A percentile compares a stretch with the other conserved stretches of the same genome.
Evolutionary conservation across 2,113 vertebrate genomes (phyloP).

Genomic region (Leuciscus idus): DNA sequence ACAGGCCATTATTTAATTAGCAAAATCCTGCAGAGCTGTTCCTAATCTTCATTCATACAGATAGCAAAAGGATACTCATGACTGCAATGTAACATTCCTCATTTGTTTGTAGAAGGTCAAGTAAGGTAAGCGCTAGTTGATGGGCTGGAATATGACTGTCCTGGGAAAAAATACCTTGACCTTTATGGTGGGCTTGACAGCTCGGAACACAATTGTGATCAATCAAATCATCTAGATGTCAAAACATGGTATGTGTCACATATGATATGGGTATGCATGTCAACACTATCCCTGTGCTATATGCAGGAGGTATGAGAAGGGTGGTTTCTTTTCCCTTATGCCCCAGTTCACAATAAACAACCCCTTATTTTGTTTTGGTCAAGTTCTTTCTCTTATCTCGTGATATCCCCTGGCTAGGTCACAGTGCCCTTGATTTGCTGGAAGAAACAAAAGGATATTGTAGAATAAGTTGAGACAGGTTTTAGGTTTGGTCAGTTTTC

Average conservation of each 20-base stretch:
- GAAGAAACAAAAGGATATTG: constrained; percentile 35
- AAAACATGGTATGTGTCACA: constrained; percentile 34
- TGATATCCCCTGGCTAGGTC: not conserved
- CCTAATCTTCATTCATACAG: not conserved
- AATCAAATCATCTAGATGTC: constrained; percentile 8
- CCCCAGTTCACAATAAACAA: not conserved
- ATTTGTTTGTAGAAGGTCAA: not conserved
- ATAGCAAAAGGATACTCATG: not conserved
- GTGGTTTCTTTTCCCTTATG: not conserved
- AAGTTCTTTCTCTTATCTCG: not conserved
- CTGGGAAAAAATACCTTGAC: not conserved
- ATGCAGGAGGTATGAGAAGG: not conserved
- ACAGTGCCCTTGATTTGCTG: constrained; percentile 11
- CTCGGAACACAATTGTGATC: not conserved
- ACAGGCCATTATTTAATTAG: not conserved
- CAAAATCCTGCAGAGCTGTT: not conserved
- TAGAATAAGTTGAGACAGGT: not conserved
- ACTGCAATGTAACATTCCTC: not conserved
- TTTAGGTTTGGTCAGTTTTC: not conserved
- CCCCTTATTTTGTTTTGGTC: not conserved
- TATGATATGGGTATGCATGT: not conserved
- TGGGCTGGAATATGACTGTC: not conserved
- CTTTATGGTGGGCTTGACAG: not conserved
- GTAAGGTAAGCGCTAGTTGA: not conserved
- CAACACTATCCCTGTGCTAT: constrained; percentile 5